Evolutionary conservation across 2,888 invertebrate genomes (phyloP), one percentile per base, ranked within the genome.

Genomic region (Dione juno): DNA sequence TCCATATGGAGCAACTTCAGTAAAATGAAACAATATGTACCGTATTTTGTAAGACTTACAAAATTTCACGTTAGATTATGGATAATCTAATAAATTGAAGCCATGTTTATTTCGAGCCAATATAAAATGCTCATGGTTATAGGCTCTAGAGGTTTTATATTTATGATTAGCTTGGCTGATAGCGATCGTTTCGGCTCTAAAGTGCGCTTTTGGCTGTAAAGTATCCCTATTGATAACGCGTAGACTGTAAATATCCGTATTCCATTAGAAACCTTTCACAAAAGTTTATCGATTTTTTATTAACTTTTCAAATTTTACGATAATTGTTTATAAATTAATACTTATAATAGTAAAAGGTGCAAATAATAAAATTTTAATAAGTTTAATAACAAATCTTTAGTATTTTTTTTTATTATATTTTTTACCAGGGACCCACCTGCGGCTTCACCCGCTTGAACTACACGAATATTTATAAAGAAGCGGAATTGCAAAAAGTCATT

Each of bases 101-200:
- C 73, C 76, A 77, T 79, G 78, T 81, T 83, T 82, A 82, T 81
- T 81, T 77, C 74, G 76, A 76, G 75, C 76, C 75, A 74, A 79
- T 82, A 81, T 87, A 86, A 86, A 86, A 84, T 76, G 77, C 76
- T 77, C 76, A 77, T 76, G 80, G 77, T 84, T 84, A 84, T 76
- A 72, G 79, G 73, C 78, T 78, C 79, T 78, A 75, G 76, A 77
- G 77, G 78, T 81, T 84, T 84, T 83, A 86, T 87, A 84, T 88
- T 89, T 89, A 88, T 87, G 84, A 84, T 89, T 84, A 86, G 82
- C 81, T 79, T 73, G 78, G 77, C 78, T 80, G 84, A 84, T 83
- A 84, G 84, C 83, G 78, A 85, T 82, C 86, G 79, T 83, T 86
- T 82, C 76, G 78, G 77, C 79, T 81, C 77, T 76, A 77, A 84